phyloP scores from a whole-genome alignment of 2,113 vertebrate genomes.

The Oryzias curvinotus region DNA sequence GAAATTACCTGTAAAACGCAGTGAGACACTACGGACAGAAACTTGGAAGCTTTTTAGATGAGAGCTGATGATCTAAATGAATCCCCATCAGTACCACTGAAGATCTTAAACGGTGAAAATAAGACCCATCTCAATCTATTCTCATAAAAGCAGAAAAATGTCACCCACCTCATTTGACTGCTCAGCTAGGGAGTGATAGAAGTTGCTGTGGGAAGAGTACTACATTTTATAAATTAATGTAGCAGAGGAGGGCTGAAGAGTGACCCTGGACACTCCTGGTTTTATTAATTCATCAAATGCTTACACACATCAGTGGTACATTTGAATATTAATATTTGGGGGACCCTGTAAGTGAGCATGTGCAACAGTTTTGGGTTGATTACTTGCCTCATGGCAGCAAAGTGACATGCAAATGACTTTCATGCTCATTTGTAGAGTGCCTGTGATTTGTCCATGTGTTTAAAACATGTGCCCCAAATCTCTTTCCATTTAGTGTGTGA shows the following conservation, averaged over 20 bases:
- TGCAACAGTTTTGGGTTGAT: constrained; percentile 10
- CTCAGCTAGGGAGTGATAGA: constrained; percentile 31
- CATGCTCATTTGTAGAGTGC: background rate
- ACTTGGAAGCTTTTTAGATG: constrained; percentile 10
- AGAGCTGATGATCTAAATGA: constrained; percentile 53
- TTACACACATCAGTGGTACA: constrained; percentile 13
- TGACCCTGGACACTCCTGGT: constrained; percentile 38
- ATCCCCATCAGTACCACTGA: constrained; percentile 41
- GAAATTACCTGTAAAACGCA: background rate
- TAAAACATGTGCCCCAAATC: constrained; percentile 24
- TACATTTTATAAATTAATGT: constrained; percentile 44
- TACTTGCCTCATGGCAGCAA: constrained; percentile 1
- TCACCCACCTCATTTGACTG: constrained; percentile 48
- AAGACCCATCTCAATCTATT: constrained; percentile 45
- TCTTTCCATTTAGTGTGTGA: constrained; percentile 13
- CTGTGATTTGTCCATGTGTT: constrained; percentile 24
- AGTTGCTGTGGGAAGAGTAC: constrained; percentile 32
- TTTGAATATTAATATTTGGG: constrained; percentile 33
- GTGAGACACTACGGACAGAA: constrained; percentile 39
- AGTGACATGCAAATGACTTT: background rate
- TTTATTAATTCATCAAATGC: constrained; percentile 54
- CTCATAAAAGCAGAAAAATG: constrained; percentile 38
- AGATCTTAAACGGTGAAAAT: constrained; percentile 37
- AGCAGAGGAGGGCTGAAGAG: constrained; percentile 13
- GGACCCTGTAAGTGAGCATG: background rate